These are phyloP conservation scores for Labia minor DNA, from an alignment of 2,888 invertebrate species.

Conservation along the genomic window DNA sequence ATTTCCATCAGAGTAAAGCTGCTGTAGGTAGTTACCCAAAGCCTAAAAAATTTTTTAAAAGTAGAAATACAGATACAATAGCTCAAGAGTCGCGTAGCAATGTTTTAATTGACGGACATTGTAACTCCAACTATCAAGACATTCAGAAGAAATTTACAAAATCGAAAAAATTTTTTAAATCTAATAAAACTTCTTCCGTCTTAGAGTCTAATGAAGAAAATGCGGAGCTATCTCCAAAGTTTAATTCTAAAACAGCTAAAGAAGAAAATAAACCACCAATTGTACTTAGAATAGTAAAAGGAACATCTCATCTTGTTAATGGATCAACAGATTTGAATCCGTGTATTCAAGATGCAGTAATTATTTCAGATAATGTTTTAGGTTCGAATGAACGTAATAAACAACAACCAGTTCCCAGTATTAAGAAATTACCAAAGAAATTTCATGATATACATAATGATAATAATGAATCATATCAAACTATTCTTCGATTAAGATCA, in stretches of 20 bases:
- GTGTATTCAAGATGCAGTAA: background rate
- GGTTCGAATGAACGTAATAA: background rate
- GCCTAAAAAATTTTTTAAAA: slow-evolving; percentile 85
- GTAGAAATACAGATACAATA: slow-evolving; percentile 50
- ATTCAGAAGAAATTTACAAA: slow-evolving; percentile 47
- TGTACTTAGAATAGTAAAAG: slow-evolving; percentile 77
- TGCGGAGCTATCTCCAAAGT: slow-evolving; percentile 22
- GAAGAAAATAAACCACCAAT: slow-evolving; percentile 60
- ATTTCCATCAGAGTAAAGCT: slow-evolving; percentile 35
- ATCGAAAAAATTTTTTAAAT: slow-evolving; percentile 36
- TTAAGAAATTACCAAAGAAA: slow-evolving; percentile 22
- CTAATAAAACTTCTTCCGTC: slow-evolving; percentile 19
- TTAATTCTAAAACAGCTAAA: slow-evolving; percentile 24
- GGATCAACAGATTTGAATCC: slow-evolving; percentile 25
- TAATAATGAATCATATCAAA: background rate
- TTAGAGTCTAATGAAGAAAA: slow-evolving; percentile 19
- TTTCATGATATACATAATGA: background rate
- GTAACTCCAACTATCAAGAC: slow-evolving; percentile 42
- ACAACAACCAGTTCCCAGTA: slow-evolving; percentile 16
- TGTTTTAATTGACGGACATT: background rate
- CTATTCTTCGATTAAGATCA: background rate
- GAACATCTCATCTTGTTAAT: slow-evolving; percentile 37
- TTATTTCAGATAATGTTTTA: background rate
- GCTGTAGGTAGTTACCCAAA: slow-evolving; percentile 49
- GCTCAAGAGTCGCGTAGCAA: slow-evolving; percentile 29